Base-by-base conservation (phyloP, 2,797 vertebrate species). In the Coilia nasus region DNA sequence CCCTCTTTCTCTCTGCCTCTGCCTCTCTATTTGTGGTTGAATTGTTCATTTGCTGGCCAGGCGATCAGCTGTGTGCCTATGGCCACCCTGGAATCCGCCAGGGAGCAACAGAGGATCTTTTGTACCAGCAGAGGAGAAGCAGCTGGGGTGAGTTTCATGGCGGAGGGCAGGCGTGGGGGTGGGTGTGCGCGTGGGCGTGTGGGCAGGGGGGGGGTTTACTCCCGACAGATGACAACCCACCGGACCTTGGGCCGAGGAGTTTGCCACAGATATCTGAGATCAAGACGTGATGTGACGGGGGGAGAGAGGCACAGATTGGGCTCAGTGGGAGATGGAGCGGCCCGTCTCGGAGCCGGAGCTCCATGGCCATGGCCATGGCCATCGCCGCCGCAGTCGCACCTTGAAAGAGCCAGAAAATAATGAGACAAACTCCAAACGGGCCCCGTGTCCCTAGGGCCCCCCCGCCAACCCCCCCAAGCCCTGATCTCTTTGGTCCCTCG, bases 341-440 rank as follows among this genome's bases (percentile, higher is more conserved):
- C 85, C 85, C 88, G 89, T 90, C 89, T 89, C 85, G 83, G 86
- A 88, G 86, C 87, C 82, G 7, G 71, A 87, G 35, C 83, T 82
- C 60, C 15, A 44, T 44, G 81, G 82, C 50, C 50, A 14, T 54
- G 3, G 50, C 7, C 50, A 41, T n/a, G n/a, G n/a, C n/a, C n/a
- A n/a, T n/a, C n/a, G n/a, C n/a, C n/a, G n/a, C n/a, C n/a, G n/a
- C n/a, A n/a, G n/a, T 54, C 50, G 50, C 50, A 1, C 50, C 84
- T 89, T 89, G 87, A 90, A 90, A 88, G 83, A 82, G 87, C 44
- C 44, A 85, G 86, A 83, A 89, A 88, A 89, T 90, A 90, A 89
- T 84, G 86, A 90, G 88, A 71, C 35, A 85, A 85, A 86, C 84
- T 89, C 88, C 85, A 86, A 90, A 90, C 86, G 17, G 71, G 50